Evolutionary conservation across 2,797 vertebrate species (phyloP).

Genomic region (Tinamus major): DNA sequence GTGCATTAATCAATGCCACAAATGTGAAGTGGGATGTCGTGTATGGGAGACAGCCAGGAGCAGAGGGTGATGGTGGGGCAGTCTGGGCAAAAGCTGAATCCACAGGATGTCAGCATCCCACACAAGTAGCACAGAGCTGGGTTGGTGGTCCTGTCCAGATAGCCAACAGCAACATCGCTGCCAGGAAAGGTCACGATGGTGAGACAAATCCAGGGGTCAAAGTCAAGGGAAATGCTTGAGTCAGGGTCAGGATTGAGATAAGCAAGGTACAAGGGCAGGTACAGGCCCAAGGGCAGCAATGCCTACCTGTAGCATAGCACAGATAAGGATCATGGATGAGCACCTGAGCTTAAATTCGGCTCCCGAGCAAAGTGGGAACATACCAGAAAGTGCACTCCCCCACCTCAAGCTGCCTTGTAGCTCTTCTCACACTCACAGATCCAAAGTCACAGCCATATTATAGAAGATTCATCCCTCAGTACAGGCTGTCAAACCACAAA

Average conservation of each 20-base stretch:
- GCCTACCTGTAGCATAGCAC: neutral
- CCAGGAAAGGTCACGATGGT: neutral
- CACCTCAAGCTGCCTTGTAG: neutral
- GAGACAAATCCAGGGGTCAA: neutral
- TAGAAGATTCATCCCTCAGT: neutral
- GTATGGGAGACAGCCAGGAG: neutral
- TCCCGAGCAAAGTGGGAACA: rapidly evolving
- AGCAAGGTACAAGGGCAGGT: neutral
- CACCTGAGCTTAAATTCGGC: neutral
- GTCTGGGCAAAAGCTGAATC: no score
- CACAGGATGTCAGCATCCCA: neutral
- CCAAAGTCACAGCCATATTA: rapidly evolving
- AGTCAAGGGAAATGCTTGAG: neutral
- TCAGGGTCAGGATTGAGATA: neutral
- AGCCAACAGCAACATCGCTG: neutral
- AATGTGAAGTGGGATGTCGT: neutral
- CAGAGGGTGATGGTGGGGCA: neutral
- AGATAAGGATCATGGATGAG: rapidly evolving
- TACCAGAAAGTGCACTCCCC: rapidly evolving
- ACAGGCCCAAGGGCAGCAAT: neutral
- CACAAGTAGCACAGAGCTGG: neutral
- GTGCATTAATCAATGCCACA: neutral
- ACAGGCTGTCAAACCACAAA: neutral
- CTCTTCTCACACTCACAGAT: neutral
- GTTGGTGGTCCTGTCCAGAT: neutral